Conservation (phyloP, 2,113 vertebrate species). For the Eleginops maclovinus region DNA sequence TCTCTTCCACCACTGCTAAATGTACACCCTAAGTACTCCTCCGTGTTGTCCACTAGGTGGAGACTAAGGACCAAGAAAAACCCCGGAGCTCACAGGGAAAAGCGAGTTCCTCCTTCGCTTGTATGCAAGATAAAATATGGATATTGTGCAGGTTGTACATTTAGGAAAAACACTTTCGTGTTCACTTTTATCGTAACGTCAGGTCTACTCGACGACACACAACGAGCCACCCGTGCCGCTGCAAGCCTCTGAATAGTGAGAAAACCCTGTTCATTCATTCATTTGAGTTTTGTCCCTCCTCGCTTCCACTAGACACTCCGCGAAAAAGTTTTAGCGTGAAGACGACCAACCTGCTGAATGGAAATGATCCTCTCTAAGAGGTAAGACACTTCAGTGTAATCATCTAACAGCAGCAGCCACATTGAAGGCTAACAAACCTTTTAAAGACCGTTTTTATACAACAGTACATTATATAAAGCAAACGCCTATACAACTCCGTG, state of each 20-base stretch:
- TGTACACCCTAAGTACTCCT: not conserved
- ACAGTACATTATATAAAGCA: not conserved
- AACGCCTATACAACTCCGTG: slow-evolving; percentile 17
- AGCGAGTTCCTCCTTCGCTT: not conserved
- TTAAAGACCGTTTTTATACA: too few relatives aligned
- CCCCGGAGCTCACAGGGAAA: not conserved
- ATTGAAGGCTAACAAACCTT: not conserved
- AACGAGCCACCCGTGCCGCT: slow-evolving; percentile 23
- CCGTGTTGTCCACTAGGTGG: slow-evolving; percentile 78
- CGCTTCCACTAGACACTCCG: slow-evolving; percentile 51
- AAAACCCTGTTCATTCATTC: not conserved
- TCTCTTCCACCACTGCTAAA: not conserved
- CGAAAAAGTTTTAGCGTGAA: not conserved
- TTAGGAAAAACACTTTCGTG: too few relatives aligned
- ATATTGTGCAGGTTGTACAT: not conserved
- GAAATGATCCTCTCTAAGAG: slow-evolving; percentile 27
- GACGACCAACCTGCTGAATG: not conserved
- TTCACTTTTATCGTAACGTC: not conserved
- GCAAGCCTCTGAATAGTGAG: not conserved
- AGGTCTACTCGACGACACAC: not conserved
- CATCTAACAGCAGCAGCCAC: not conserved
- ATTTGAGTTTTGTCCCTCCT: slow-evolving; percentile 46
- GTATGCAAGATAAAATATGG: accelerated
- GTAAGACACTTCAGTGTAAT: slow-evolving; percentile 33
- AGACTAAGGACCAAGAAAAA: slow-evolving; percentile 63